Evolutionary conservation across 1,140 invertebrate genomes (phyloP).

Genomic region (Drosophila dunni): DNA sequence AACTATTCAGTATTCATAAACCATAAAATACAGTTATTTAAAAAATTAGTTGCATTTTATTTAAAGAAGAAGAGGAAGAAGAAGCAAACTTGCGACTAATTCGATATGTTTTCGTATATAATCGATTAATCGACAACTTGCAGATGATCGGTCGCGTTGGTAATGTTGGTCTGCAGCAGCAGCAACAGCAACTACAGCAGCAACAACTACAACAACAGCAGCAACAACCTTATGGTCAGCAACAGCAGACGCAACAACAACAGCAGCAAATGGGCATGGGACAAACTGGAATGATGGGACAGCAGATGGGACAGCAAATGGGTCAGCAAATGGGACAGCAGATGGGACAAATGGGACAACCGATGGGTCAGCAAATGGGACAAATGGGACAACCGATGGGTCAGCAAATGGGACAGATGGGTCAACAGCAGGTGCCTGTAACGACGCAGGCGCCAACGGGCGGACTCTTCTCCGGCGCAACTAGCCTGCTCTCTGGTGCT

Average conservation of each 20-base stretch:
- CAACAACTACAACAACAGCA: slow-evolving; percentile 67
- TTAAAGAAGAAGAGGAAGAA: slow-evolving; percentile 31
- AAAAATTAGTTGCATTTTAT: slow-evolving; percentile 74
- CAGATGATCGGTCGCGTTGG: slow-evolving; percentile 87
- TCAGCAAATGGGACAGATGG: slow-evolving; percentile 73
- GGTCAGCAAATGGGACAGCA: slow-evolving; percentile 81
- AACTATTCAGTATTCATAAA: background rate
- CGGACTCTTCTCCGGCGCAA: slow-evolving; percentile 83
- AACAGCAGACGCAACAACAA: slow-evolving; percentile 65
- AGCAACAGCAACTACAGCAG: slow-evolving; percentile 82
- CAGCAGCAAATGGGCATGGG: slow-evolving; percentile 78
- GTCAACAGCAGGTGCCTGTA: slow-evolving; percentile 74
- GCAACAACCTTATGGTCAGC: slow-evolving; percentile 78
- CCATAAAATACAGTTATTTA: slow-evolving; percentile 59
- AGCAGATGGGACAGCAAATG: slow-evolving; percentile 59
- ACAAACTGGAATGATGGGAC: slow-evolving; percentile 67
- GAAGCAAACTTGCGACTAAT: slow-evolving; percentile 59
- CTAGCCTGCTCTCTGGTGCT: slow-evolving; percentile 84
- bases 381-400: slow-evolving; percentile 65
- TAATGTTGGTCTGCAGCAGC: slow-evolving; percentile 86
- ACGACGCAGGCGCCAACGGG: slow-evolving; percentile 76
- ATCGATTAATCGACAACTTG: slow-evolving; percentile 66
- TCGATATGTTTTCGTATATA: slow-evolving; percentile 55
- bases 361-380: slow-evolving; percentile 62
- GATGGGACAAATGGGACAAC: slow-evolving; percentile 79